A percentile compares a stretch with the other conserved stretches of the same genome.
Conservation (phyloP, 2,888 invertebrate species). For the Rutpela maculata region DNA sequence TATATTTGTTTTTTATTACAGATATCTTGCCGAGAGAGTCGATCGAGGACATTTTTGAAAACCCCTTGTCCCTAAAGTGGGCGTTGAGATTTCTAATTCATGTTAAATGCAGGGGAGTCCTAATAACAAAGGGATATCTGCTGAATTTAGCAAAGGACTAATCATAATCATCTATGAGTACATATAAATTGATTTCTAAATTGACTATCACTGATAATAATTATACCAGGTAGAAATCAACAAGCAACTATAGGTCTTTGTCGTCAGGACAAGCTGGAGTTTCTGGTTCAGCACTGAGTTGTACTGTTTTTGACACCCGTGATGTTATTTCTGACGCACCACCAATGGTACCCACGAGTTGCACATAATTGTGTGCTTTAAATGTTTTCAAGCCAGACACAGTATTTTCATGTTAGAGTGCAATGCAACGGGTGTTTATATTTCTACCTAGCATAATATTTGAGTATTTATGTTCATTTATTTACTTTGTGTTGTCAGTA, state of each 20-base stretch:
- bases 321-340: too few species aligned
- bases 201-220: background rate
- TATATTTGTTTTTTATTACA: conserved; percentile 66
- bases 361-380: background rate
- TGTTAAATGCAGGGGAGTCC: conserved; percentile 92
- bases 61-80: conserved; percentile 81
- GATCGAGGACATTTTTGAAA: conserved; percentile 77
- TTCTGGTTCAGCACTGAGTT: too few species aligned
- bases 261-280: background rate
- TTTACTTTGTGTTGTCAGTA: conserved; percentile 3
- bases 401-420: conserved; percentile 13
- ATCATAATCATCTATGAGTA: conserved; percentile 2
- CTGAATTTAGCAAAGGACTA: conserved; percentile 71
- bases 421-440: background rate
- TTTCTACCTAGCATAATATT: conserved; percentile 13
- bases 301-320: too few species aligned
- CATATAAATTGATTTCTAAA: background rate
- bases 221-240: conserved; percentile 17
- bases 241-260: background rate
- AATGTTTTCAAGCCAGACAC: background rate
- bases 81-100: conserved; percentile 91
- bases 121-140: conserved; percentile 93
- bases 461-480: background rate
- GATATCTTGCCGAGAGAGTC: conserved; percentile 77
- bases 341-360: too few species aligned